phyloP scores from a whole-genome alignment of 2,888 invertebrate species.

The Halictus quadricinctus region DNA sequence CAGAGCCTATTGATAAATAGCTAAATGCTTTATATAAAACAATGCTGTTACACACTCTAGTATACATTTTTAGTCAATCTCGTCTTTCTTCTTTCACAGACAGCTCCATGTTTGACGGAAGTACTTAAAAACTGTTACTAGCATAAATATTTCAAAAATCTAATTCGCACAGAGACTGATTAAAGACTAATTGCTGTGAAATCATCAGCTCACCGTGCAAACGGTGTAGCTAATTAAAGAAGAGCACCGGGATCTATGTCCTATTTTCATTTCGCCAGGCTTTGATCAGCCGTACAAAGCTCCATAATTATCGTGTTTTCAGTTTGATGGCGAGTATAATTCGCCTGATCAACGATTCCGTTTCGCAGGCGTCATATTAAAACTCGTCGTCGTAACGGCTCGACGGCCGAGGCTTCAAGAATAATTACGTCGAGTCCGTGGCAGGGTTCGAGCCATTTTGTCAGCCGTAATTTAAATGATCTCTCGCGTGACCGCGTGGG shows the following conservation, averaged over 20 bases:
- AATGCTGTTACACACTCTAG: too few species aligned
- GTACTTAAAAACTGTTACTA: too few species aligned
- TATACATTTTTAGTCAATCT: too few species aligned
- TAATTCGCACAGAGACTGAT: neutral
- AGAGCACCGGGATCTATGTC: neutral
- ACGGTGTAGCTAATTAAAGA: neutral
- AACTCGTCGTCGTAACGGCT: neutral
- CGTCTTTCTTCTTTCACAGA: too few species aligned
- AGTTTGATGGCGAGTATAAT: neutral
- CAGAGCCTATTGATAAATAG: too few species aligned
- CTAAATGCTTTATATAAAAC: too few species aligned
- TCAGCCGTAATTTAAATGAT: constrained; percentile 49
- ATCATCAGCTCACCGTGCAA: neutral
- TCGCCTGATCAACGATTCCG: neutral
- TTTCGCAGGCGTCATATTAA: neutral
- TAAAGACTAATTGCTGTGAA: neutral
- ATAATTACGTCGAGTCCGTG: constrained; percentile 48
- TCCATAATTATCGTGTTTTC: neutral
- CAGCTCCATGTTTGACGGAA: too few species aligned
- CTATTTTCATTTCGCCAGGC: neutral
- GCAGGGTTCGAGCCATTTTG: constrained; percentile 46
- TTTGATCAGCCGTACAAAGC: neutral
- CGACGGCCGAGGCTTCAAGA: constrained; percentile 15
- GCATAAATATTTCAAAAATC: too few species aligned
- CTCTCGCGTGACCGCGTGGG: constrained; percentile 39